phyloP scores from a whole-genome alignment of 2,888 invertebrate genomes.

The Hartigia nigra region DNA sequence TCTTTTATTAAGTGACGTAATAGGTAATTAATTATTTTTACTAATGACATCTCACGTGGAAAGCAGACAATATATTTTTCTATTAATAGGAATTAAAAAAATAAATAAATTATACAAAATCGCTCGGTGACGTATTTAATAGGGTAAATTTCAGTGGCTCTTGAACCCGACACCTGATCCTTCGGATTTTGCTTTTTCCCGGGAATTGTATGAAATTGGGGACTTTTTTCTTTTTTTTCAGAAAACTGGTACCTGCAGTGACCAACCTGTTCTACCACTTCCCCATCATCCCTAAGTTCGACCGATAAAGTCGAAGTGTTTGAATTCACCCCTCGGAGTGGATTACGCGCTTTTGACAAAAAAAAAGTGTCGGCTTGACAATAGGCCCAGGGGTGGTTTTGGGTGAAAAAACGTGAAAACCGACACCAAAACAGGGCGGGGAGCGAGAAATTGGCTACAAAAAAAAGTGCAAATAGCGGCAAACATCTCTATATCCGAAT shows the following conservation, averaged over 20 bases:
- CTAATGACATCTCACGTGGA: background rate
- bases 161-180: background rate
- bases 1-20: background rate
- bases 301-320: conserved; percentile 54
- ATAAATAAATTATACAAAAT: background rate
- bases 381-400: conserved; percentile 58
- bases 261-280: conserved; percentile 56
- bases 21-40: background rate
- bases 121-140: background rate
- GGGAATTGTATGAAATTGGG: conserved; percentile 28
- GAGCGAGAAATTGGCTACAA: conserved; percentile 62
- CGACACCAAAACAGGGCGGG: conserved; percentile 64
- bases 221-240: background rate
- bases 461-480: conserved; percentile 60
- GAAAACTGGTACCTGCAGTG: conserved; percentile 53
- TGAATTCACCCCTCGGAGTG: conserved; percentile 54
- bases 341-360: conserved; percentile 61
- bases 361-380: conserved; percentile 48
- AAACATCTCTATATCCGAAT: conserved; percentile 53
- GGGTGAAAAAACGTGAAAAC: conserved; percentile 65
- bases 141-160: background rate
- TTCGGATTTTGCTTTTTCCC: conserved; percentile 5
- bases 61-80: background rate
- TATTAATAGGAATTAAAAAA: background rate
- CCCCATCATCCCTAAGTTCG: background rate